A percentile compares a stretch with the other conserved stretches of the same genome.
These are phyloP conservation scores for Adela reaumurella DNA, from an alignment of 2,888 invertebrate genomes.

Conservation along the genomic window DNA sequence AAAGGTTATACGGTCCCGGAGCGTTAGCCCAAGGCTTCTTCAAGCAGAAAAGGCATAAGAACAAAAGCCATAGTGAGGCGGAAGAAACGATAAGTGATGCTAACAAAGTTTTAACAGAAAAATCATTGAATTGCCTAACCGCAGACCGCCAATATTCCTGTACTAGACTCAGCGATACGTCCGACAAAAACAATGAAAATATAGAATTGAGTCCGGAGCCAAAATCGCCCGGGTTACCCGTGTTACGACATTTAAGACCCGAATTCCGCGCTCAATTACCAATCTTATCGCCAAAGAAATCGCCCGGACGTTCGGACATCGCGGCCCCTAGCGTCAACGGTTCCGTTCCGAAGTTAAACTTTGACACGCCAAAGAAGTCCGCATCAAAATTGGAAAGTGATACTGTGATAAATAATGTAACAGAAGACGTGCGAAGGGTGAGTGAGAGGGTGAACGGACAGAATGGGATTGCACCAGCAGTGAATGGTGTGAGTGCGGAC, in stretches of 20 bases:
- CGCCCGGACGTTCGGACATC: conserved; percentile 30
- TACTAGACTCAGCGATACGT: conserved; percentile 23
- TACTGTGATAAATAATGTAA: conserved; percentile 27
- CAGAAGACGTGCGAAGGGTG: conserved; percentile 30
- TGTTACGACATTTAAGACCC: conserved; percentile 76
- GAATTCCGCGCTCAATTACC: conserved; percentile 84
- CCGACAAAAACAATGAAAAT: conserved; percentile 24
- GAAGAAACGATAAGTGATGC: conserved; percentile 25
- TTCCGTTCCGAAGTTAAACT: conserved; percentile 1
- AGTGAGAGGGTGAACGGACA: conserved; percentile 15
- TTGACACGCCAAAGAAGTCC: conserved; percentile 2
- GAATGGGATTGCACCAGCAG: conserved; percentile 9
- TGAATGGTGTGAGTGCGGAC: conserved; percentile 25
- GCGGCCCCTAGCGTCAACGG: not conserved
- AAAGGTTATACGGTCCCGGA: conserved; percentile 82
- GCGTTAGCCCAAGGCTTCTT: conserved; percentile 84
- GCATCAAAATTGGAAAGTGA: too few relatives aligned
- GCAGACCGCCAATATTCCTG: conserved; percentile 25
- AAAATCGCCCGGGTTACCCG: conserved; percentile 58
- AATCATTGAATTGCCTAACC: conserved; percentile 33
- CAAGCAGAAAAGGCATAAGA: conserved; percentile 58
- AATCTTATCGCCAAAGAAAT: conserved; percentile 60
- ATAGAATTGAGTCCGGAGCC: conserved; percentile 27
- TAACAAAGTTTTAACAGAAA: conserved; percentile 35
- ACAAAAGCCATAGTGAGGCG: conserved; percentile 31